These are phyloP conservation scores for Struthidea cinerea DNA, from an alignment of 2,113 vertebrate species.

Conservation along the genomic window DNA sequence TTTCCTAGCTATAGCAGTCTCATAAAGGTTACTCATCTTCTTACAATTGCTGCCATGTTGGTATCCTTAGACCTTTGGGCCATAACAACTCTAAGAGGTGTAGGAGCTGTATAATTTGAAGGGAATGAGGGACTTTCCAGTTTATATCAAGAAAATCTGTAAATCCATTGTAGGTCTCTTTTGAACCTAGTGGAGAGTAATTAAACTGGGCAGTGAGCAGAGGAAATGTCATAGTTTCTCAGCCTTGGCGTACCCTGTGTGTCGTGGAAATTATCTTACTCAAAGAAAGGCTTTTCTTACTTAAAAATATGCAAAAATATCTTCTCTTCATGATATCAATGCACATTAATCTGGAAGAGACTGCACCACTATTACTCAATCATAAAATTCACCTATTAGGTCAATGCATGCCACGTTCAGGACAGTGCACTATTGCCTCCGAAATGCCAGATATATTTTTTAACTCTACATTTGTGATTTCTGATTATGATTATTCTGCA, in stretches of 20 bases:
- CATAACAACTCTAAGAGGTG: not conserved
- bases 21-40: not conserved
- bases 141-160: not conserved
- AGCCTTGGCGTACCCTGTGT: not conserved
- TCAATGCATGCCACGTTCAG: accelerated
- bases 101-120: not conserved
- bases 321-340: not conserved
- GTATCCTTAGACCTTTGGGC: not conserved
- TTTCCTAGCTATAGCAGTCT: not conserved
- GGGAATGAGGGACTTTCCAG: not conserved
- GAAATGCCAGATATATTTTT: not conserved
- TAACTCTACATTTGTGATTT: not conserved
- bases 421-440: accelerated
- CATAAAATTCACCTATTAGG: not conserved
- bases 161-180: not conserved
- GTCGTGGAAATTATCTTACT: not conserved
- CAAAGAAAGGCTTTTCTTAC: not conserved
- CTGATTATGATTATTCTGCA: not conserved
- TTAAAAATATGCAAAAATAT: not conserved
- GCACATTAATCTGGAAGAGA: not conserved
- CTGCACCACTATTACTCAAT: not conserved
- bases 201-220: not conserved
- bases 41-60: accelerated
- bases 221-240: not conserved
- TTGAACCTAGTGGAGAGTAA: not conserved